phyloP scores from a whole-genome alignment of 2,797 vertebrate species.

The Ibycter americanus region DNA sequence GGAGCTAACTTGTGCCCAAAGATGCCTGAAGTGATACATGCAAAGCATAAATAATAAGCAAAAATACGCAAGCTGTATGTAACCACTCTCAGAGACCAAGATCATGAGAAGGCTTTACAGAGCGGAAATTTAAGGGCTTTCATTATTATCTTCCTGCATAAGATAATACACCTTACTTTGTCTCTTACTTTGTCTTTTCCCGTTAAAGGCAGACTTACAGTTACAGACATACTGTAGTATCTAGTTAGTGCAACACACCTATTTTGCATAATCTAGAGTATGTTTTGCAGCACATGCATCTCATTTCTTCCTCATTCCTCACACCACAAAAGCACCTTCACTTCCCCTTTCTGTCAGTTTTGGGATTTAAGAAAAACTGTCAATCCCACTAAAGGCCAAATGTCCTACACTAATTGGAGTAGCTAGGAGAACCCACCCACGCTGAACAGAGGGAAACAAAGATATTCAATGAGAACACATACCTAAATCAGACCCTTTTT shows the following conservation, averaged over 20 bases:
- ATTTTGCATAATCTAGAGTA: not conserved
- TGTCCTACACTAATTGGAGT: not conserved
- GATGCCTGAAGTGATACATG: not conserved
- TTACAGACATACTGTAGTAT: not conserved
- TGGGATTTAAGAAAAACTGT: not conserved
- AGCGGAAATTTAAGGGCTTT: not conserved
- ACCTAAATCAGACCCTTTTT: not conserved
- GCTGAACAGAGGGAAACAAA: not conserved
- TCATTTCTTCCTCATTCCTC: not conserved
- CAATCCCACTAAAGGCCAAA: not conserved
- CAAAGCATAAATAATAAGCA: not conserved
- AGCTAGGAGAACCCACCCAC: not conserved
- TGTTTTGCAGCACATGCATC: not conserved
- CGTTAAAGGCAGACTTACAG: not conserved
- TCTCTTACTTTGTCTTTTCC: not conserved
- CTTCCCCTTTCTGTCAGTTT: not conserved
- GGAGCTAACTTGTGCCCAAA: not conserved
- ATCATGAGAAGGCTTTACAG: not conserved
- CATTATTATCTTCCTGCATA: not conserved
- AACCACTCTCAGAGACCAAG: not conserved
- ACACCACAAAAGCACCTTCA: not conserved
- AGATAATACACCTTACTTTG: not conserved
- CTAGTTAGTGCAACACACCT: not conserved
- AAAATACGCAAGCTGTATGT: not conserved
- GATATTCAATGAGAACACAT: accelerated